Percentiles rank a stretch among this genome's conserved stretches.
These are phyloP conservation scores for Leptinotarsa lineolata DNA, from an alignment of 1,140 invertebrate genomes.

Conservation along the genomic window DNA sequence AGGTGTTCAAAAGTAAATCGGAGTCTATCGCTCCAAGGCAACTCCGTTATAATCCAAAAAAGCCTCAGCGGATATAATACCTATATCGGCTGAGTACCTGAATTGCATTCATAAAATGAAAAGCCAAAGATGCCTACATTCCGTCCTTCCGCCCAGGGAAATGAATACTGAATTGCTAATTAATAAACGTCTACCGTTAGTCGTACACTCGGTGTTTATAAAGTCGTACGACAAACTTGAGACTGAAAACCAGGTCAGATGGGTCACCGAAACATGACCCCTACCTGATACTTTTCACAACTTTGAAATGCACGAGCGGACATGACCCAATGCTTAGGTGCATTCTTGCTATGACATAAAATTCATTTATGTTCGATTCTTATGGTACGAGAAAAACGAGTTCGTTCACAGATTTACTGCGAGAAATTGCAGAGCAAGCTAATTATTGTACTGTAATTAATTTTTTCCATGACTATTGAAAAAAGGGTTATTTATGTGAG, in stretches of 20 bases:
- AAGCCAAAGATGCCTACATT: background rate
- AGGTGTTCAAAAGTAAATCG: too few species aligned
- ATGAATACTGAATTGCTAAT: conserved; percentile 4
- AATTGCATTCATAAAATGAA: background rate
- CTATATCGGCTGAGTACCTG: background rate
- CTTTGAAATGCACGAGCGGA: background rate
- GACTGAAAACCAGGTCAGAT: background rate
- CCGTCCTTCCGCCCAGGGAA: background rate
- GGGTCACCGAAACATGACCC: background rate
- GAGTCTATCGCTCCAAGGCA: too few species aligned
- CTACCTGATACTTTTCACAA: conserved; percentile 1
- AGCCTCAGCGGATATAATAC: background rate
- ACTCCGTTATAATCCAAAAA: background rate
- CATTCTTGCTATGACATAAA: background rate
- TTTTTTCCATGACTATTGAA: too few species aligned
- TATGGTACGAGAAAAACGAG: too few species aligned
- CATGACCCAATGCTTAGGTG: background rate
- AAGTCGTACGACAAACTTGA: conserved; percentile 1
- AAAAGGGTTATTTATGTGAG: too few species aligned
- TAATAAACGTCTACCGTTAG: background rate
- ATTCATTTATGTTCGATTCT: too few species aligned
- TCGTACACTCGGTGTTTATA: background rate
- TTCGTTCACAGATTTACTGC: too few species aligned
- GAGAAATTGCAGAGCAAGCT: too few species aligned
- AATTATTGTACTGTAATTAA: too few species aligned